Evolutionary conservation across 2,888 invertebrate species (phyloP).

Genomic region (Microplitis deprimator): DNA sequence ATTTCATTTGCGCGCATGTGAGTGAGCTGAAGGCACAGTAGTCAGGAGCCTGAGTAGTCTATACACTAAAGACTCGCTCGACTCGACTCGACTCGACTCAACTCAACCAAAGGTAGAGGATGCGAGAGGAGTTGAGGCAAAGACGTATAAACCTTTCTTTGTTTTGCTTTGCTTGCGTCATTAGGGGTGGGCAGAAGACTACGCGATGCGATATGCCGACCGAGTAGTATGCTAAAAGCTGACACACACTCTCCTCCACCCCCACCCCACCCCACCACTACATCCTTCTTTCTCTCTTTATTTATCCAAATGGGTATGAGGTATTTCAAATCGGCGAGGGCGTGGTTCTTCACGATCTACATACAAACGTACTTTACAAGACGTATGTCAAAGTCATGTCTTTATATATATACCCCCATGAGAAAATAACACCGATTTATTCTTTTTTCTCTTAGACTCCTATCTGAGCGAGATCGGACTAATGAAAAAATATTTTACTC

Average conservation of each 20-base stretch:
- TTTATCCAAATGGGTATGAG: constrained; percentile 36
- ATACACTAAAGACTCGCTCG: neutral
- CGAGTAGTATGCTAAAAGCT: constrained; percentile 38
- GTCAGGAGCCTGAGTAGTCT: constrained; percentile 40
- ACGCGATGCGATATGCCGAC: constrained; percentile 22
- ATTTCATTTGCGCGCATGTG: constrained; percentile 80
- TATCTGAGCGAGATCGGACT: neutral
- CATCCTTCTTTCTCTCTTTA: constrained; percentile 16
- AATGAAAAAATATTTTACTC: constrained; percentile 18
- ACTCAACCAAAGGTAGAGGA: constrained; percentile 43
- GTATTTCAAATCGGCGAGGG: constrained; percentile 61
- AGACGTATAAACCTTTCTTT: constrained; percentile 73
- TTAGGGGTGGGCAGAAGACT: constrained; percentile 68
- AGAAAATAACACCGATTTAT: constrained; percentile 29
- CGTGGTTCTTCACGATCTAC: constrained; percentile 68
- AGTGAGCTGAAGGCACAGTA: constrained; percentile 68
- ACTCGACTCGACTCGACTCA: neutral
- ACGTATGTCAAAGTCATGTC: constrained; percentile 46
- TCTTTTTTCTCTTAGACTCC: neutral
- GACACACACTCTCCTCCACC: neutral
- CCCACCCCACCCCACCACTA: neutral
- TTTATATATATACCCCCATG: constrained; percentile 36
- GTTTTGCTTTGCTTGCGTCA: constrained; percentile 75
- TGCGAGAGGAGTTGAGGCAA: constrained; percentile 53
- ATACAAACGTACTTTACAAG: constrained; percentile 57